Conservation (phyloP, 2,113 vertebrate genomes). For the Paedocypris sp. region DNA sequence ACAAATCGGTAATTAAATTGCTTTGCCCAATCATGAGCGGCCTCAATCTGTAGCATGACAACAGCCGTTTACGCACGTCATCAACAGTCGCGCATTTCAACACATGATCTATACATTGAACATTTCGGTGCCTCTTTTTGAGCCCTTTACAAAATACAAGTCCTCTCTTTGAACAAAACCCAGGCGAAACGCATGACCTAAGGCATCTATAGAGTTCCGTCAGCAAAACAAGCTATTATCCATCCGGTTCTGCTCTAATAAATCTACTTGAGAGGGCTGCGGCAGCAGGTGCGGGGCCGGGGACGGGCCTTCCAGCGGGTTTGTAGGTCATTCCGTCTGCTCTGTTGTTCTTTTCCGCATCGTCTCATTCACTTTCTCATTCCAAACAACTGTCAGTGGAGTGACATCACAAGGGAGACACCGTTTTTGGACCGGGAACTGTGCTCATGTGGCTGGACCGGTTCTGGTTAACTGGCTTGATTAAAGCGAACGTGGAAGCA, state of each 20-base stretch:
- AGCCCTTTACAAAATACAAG: too few relatives aligned
- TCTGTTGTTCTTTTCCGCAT: not conserved
- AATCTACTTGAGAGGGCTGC: not conserved
- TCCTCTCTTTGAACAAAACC: not conserved
- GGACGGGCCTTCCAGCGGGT: not conserved
- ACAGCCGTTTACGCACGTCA: too few relatives aligned
- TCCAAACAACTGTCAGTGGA: not conserved
- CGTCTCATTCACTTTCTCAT: not conserved
- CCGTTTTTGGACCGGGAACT: not conserved
- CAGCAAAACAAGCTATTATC: not conserved
- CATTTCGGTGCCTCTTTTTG: too few relatives aligned
- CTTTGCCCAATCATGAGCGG: too few relatives aligned
- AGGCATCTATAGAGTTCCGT: not conserved
- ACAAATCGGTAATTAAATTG: too few relatives aligned
- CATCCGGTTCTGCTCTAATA: conserved; percentile 16
- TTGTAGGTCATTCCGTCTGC: conserved; percentile 16
- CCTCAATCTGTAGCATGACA: too few relatives aligned
- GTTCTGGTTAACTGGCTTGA: not conserved
- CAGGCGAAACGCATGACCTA: not conserved
- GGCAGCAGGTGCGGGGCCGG: conserved; percentile 8
- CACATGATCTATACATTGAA: too few relatives aligned
- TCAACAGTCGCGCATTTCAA: too few relatives aligned
- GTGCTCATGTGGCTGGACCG: not conserved
- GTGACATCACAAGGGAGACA: not conserved
- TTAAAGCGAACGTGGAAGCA: not conserved